Evolutionary conservation across 2,797 vertebrate species (phyloP), one percentile per base, ranked within the genome.

Genomic region (Distichodus sexfasciatus): DNA sequence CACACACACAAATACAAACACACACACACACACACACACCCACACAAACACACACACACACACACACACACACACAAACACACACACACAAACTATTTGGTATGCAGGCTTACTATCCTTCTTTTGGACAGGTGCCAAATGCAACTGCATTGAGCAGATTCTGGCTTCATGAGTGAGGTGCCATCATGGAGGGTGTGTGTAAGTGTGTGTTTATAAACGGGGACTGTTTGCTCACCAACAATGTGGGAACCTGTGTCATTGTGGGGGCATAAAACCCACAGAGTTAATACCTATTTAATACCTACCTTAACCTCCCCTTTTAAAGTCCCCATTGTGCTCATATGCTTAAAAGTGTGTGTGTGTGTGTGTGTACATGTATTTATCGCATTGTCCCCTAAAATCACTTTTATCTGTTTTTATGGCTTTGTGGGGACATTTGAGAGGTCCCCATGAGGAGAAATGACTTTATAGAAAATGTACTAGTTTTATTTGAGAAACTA

Each of bases 101-200:
- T 72, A 65, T 69, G 50, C 65, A 73, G 51, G n/a, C 41, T 28
- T 55, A 40, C 19, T 23, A 47, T 31, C 35, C 4, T 29, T 28
- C 53, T 50, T 47, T 66, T 77, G 75, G 66, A 69, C 36, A 66
- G 29, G 6, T 50, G 66, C 75, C 71, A 62, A 7, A 53, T 61
- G 51, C 50, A 59, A 67, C 57, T 54, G 62, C 40, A 26, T 66
- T 33, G 55, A 59, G 62, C 58, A 48, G 33, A 11, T 21, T 35
- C 36, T 41, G 61, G 51, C 21, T 33, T 28, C 21, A 41, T 57
- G 15, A 51, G 69, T 38, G 14, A 28, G 57, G 26, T 58, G 44
- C 40, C 46, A 71, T 60, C 35, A 24, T 10, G 55, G 55, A 11
- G 23, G 46, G 44, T 26, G 41, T 21, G 19, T 53, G 36, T 48